Evolutionary conservation across 2,113 vertebrate genomes (phyloP).

Genomic region (Anseranas semipalmata): DNA sequence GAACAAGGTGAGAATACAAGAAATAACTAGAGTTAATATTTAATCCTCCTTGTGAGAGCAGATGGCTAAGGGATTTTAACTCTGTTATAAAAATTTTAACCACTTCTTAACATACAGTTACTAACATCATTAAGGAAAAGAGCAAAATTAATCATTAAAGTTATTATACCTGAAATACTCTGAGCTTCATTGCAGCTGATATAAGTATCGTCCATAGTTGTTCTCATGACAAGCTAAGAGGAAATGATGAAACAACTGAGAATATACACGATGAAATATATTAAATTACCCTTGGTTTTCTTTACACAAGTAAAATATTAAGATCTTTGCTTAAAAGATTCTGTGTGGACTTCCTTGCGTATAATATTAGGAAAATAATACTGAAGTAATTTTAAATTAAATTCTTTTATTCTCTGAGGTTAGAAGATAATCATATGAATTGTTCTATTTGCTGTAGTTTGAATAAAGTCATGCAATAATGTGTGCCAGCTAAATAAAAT

Average conservation of each 20-base stretch:
- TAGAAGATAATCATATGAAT: neutral
- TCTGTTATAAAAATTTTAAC: neutral
- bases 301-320: neutral
- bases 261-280: neutral
- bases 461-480: neutral
- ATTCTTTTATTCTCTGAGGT: neutral
- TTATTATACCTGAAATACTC: neutral
- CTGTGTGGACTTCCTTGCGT: neutral
- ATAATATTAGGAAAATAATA: neutral
- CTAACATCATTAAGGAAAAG: conserved; percentile 24
- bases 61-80: neutral
- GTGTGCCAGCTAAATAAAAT: neutral
- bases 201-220: neutral
- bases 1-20: neutral
- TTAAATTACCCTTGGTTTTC: neutral
- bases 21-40: neutral
- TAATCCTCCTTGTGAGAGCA: neutral
- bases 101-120: neutral
- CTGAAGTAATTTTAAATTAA: neutral
- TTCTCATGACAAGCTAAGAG: conserved; percentile 8
- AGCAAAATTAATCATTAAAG: conserved; percentile 19
- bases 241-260: conserved; percentile 24
- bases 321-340: neutral
- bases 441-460: neutral
- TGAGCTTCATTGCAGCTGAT: neutral